phyloP scores from a whole-genome alignment of 2,888 invertebrate species.

The Cybosia mesomella region DNA sequence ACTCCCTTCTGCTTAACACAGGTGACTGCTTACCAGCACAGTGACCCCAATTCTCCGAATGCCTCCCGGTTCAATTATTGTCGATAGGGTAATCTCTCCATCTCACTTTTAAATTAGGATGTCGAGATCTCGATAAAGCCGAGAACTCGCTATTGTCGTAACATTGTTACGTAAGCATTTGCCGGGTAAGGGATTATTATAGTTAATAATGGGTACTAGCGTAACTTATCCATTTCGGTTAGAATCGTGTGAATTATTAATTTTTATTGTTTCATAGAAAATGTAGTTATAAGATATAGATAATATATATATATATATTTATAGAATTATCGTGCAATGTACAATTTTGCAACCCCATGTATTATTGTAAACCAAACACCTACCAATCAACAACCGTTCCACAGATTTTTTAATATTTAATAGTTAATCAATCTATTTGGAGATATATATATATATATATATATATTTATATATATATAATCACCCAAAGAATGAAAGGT shows the following conservation, averaged over 20 bases:
- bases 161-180: slow-evolving; percentile 50
- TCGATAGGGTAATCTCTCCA: slow-evolving; percentile 71
- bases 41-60: slow-evolving; percentile 73
- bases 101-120: slow-evolving; percentile 74
- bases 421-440: too few species aligned
- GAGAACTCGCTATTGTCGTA: slow-evolving; percentile 44
- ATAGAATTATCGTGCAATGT: not conserved
- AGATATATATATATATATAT: too few species aligned
- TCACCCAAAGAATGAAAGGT: too few species aligned
- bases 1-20: slow-evolving; percentile 49
- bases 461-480: too few species aligned
- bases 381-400: too few species aligned
- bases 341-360: not conserved
- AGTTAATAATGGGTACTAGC: slow-evolving; percentile 4
- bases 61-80: slow-evolving; percentile 60
- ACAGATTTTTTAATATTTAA: too few species aligned
- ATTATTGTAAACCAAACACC: not conserved
- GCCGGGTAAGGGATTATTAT: slow-evolving; percentile 32
- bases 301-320: not conserved
- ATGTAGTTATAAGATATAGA: not conserved
- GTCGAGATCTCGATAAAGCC: slow-evolving; percentile 68
- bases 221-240: not conserved
- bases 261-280: not conserved
- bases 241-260: not conserved
- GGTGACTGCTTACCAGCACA: slow-evolving; percentile 67